Evolutionary conservation across 2,113 vertebrate genomes (phyloP).

Genomic region (Solenodon paradoxus): DNA sequence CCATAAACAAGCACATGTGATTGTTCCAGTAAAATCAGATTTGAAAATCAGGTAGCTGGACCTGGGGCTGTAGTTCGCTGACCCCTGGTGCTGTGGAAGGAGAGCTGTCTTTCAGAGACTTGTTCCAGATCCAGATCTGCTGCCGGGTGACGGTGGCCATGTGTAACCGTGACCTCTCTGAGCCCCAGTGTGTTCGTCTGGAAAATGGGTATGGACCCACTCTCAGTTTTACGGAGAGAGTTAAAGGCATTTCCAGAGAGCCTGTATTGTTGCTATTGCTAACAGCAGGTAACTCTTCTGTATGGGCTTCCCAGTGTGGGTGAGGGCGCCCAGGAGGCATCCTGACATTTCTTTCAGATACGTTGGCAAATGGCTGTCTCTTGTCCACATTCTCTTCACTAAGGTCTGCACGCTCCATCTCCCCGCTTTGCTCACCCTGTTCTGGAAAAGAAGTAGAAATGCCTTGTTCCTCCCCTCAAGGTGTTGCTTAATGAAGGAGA

Average conservation of each 20-base stretch:
- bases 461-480: not conserved
- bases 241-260: accelerated
- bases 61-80: accelerated
- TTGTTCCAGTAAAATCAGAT: no score
- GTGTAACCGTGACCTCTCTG: not conserved
- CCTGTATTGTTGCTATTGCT: not conserved
- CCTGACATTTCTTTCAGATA: not conserved
- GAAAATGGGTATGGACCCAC: no score
- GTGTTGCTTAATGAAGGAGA: not conserved
- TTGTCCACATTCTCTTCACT: not conserved
- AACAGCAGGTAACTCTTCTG: not conserved
- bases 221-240: not conserved
- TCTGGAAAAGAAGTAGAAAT: not conserved
- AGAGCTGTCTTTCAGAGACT: not conserved
- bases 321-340: accelerated
- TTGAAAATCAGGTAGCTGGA: accelerated
- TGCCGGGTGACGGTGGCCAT: not conserved
- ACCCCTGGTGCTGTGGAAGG: accelerated
- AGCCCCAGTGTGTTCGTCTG: not conserved
- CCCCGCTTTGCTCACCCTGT: accelerated
- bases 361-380: accelerated
- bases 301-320: accelerated
- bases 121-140: not conserved
- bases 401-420: not conserved
- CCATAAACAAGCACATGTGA: accelerated